A percentile compares a stretch with the other conserved stretches of the same genome.
These are phyloP conservation scores for Clarias pachynema DNA, from an alignment of 2,797 vertebrate species.

Conservation along the genomic window DNA sequence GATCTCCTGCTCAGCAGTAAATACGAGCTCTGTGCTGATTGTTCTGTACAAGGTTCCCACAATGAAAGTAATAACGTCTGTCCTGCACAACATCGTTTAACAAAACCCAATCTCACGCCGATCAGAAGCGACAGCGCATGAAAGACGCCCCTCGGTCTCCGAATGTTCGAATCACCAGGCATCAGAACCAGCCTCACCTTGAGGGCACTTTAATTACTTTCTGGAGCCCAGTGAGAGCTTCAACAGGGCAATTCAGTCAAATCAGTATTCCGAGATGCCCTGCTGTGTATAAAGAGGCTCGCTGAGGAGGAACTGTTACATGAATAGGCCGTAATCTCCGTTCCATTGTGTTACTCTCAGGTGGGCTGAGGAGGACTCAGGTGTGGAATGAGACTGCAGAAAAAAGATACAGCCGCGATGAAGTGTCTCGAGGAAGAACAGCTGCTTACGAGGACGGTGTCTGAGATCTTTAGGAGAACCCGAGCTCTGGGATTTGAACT, in stretches of 20 bases:
- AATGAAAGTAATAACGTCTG: not conserved
- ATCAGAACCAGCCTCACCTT: not conserved
- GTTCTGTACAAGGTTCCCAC: not conserved
- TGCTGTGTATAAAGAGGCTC: constrained; percentile 26
- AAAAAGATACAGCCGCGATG: constrained; percentile 12
- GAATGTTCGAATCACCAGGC: not conserved
- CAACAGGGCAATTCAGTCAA: not conserved
- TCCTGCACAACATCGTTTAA: not conserved
- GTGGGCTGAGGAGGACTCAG: constrained; percentile 47
- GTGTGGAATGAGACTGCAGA: constrained; percentile 40
- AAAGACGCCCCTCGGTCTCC: not conserved
- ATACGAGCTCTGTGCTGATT: not conserved
- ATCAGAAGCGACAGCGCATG: not conserved
- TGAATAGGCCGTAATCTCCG: constrained; percentile 28
- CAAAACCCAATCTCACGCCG: not conserved
- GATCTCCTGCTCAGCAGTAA: not conserved
- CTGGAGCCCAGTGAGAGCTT: constrained; percentile 20
- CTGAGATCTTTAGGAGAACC: not conserved
- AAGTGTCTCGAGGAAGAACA: constrained; percentile 36
- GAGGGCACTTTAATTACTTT: constrained; percentile 21
- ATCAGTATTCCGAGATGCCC: constrained; percentile 4
- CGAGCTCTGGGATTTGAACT: not conserved
- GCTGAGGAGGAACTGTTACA: constrained; percentile 30
- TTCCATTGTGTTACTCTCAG: constrained; percentile 43
- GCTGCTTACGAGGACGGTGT: constrained; percentile 31